phyloP scores from a whole-genome alignment of 37 sponge, comb jelly and placozoan genomes.

The Geodia barretti region DNA sequence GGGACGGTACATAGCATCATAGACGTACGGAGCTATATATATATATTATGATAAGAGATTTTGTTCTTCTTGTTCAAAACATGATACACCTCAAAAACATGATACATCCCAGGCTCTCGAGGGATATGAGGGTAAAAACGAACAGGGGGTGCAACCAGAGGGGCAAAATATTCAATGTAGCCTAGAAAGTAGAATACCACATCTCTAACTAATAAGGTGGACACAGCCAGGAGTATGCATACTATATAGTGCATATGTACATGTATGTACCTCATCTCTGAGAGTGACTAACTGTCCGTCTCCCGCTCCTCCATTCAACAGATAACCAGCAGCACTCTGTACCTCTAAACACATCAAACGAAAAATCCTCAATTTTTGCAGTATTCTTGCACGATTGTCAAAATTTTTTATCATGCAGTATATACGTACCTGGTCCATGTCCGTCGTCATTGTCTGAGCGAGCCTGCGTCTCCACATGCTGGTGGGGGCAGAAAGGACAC shows the following conservation, averaged over 20 bases:
- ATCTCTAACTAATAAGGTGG: too few relatives aligned
- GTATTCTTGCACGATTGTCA: too few relatives aligned
- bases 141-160: background rate
- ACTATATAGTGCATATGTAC: background rate
- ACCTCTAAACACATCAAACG: background rate
- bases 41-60: too few relatives aligned
- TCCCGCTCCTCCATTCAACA: background rate
- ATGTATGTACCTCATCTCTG: constrained; percentile 47
- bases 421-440: background rate
- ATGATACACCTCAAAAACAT: too few relatives aligned
- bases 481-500: background rate
- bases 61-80: too few relatives aligned
- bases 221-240: too few relatives aligned
- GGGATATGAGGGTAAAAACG: background rate
- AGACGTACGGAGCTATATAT: too few relatives aligned
- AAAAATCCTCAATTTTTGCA: too few relatives aligned
- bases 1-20: too few relatives aligned
- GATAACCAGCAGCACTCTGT: background rate
- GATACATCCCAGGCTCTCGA: too few relatives aligned
- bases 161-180: background rate
- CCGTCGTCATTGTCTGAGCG: background rate
- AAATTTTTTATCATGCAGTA: too few relatives aligned
- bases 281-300: constrained; percentile 21
- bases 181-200: background rate
- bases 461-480: constrained; percentile 22